These are phyloP conservation scores for Oncopeltus fasciatus DNA, from an alignment of 1,140 invertebrate species.

Conservation along the genomic window DNA sequence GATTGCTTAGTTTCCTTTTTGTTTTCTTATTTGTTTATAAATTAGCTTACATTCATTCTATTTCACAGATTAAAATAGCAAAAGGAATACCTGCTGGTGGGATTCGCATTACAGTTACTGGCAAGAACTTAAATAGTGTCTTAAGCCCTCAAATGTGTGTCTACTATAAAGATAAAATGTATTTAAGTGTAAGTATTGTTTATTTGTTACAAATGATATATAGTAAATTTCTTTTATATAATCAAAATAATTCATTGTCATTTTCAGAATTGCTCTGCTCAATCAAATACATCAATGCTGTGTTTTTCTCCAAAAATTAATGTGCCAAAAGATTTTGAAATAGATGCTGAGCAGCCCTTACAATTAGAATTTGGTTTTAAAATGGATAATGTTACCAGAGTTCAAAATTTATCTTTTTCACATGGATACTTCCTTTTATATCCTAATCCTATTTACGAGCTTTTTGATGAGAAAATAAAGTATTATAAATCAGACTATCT, in stretches of 20 bases:
- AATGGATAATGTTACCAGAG: conserved; percentile 83
- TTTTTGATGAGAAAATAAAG: conserved; percentile 81
- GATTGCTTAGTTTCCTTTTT: too few relatives aligned
- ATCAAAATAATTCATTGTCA: too few relatives aligned
- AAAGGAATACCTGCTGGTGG: conserved; percentile 85
- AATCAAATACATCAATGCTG: conserved; percentile 64
- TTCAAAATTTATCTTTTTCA: conserved; percentile 59
- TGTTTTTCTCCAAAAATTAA: conserved; percentile 74
- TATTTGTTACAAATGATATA: not conserved
- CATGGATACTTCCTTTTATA: conserved; percentile 60
- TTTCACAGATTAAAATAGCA: conserved; percentile 50
- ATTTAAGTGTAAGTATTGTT: conserved; percentile 46
- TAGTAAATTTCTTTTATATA: not conserved
- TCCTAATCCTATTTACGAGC: conserved; percentile 78
- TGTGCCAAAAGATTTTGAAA: conserved; percentile 37
- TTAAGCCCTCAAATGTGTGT: conserved; percentile 87
- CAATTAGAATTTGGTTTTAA: conserved; percentile 80
- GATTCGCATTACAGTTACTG: conserved; percentile 75
- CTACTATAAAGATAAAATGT: conserved; percentile 66
- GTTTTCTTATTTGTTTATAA: too few relatives aligned
- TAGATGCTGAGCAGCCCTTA: conserved; percentile 62
- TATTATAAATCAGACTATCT: conserved; percentile 93
- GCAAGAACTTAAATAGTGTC: conserved; percentile 74
- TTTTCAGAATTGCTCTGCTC: conserved; percentile 57
- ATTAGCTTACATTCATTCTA: too few relatives aligned